These are phyloP conservation scores for Crotalus horridus DNA, from an alignment of 2,113 vertebrate genomes.

Conservation along the genomic window DNA sequence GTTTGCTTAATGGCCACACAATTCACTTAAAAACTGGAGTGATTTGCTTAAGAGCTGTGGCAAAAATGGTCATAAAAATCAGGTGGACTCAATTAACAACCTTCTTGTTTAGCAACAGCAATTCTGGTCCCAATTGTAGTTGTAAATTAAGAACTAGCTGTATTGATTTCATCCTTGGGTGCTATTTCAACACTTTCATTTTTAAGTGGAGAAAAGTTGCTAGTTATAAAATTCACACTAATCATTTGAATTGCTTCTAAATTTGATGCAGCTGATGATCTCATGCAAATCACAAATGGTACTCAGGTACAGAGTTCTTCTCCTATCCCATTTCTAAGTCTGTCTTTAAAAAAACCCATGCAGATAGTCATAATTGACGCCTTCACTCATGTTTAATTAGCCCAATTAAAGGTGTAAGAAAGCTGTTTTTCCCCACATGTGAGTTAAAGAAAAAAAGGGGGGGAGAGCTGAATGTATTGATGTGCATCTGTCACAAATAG, in stretches of 20 bases:
- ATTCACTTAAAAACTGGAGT: not conserved
- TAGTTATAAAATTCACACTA: not conserved
- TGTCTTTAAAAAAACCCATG: constrained; percentile 3
- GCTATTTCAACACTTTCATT: not conserved
- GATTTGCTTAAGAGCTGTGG: not conserved
- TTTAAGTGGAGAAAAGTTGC: not conserved
- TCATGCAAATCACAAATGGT: not conserved
- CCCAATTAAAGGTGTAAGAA: constrained; percentile 46
- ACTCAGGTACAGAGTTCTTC: constrained; percentile 33
- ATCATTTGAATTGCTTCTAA: not conserved
- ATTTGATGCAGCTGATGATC: not conserved
- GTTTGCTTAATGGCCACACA: not conserved
- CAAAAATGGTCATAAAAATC: not conserved
- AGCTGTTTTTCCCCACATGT: constrained; percentile 27
- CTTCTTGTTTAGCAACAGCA: not conserved
- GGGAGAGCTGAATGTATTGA: constrained; percentile 27
- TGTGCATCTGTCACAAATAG: constrained; percentile 50
- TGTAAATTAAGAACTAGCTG: not conserved
- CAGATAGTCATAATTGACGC: constrained; percentile 24
- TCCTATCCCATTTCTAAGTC: not conserved
- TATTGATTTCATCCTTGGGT: not conserved
- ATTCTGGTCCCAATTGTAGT: not conserved
- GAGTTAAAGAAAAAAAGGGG: constrained; percentile 9
- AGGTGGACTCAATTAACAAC: not conserved
- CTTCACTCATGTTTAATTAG: constrained; percentile 58